Evolutionary conservation across 2,797 vertebrate genomes (phyloP).

Genomic region (Scleropages formosus): DNA sequence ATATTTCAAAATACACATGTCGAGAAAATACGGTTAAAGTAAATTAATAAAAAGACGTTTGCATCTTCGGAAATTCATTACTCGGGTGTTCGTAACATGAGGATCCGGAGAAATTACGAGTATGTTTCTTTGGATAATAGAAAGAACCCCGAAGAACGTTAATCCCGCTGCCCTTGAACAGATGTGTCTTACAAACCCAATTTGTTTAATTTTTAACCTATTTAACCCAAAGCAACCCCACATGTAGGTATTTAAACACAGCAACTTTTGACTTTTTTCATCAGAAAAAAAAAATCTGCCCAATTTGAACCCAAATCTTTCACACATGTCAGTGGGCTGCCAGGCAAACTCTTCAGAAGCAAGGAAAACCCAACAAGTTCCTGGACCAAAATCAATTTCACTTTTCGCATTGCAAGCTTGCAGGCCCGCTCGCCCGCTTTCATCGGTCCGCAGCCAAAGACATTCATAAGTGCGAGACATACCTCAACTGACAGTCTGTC

Average conservation of each 20-base stretch:
- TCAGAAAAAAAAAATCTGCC: not conserved
- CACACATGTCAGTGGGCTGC: not conserved
- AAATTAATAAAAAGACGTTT: too few relatives aligned
- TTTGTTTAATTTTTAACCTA: too few relatives aligned
- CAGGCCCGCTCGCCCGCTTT: conserved; percentile 34
- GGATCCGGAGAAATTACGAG: too few relatives aligned
- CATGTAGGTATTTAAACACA: too few relatives aligned
- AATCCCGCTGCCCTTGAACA: conserved; percentile 33
- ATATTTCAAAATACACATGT: conserved; percentile 11
- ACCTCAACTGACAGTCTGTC: conserved; percentile 37
- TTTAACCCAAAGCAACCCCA: too few relatives aligned
- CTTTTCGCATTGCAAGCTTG: conserved; percentile 13
- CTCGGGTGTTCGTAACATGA: too few relatives aligned
- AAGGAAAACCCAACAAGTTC: conserved; percentile 15
- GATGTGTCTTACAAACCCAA: conserved; percentile 67
- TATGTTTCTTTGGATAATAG: too few relatives aligned
- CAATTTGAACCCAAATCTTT: not conserved
- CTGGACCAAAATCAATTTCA: conserved; percentile 39
- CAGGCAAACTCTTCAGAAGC: not conserved
- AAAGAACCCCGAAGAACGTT: too few relatives aligned
- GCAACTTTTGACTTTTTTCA: too few relatives aligned
- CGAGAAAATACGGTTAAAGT: too few relatives aligned
- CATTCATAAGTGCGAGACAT: conserved; percentile 25
- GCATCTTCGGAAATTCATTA: too few relatives aligned
- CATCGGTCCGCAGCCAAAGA: conserved; percentile 31